Evolutionary conservation across 1,140 invertebrate genomes (phyloP), one percentile per base, ranked within the genome.

Genomic region (Cryptotermes secundus): DNA sequence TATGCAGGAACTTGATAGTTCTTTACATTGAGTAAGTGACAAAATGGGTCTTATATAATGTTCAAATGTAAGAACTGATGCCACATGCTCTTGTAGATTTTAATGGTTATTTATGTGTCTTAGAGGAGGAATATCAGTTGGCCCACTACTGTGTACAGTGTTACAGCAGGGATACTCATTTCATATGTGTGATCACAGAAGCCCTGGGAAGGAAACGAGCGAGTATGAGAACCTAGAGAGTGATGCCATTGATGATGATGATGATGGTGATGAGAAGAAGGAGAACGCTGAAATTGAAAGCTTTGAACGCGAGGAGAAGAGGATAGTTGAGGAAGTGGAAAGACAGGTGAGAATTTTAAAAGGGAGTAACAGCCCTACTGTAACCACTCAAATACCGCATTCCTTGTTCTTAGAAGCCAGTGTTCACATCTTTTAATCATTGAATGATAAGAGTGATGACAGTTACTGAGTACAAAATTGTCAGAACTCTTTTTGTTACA

Each of bases 201-300:
- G 45, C 35, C 24, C 35, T n/a, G 49, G 38, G 36, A 81, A 81
- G 45, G 81, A 89, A 84, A 87, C 87, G 53, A 88, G 87, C 35
- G 88, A 89, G 79, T 89, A 88, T 85, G 88, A 89, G 83, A 88
- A 88, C 84, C 83, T 88, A 31, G 88, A 88, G 59, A 87, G 87
- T 22, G 87, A 88, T 35, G 86, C 87, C 26, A 86, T 86, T 31
- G 45, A 53, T 31, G 81, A 80, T 38, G 65, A 79, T 19, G 87
- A 87, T n/a, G 87, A 87, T 26, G 86, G 84, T n/a, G 87, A 87
- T 24, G 86, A 80, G 79, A 86, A 88, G 81, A 87, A 86, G 83
- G 88, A 89, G 81, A 86, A 87, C n/a, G 86, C 88, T 35, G 88
- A 88, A 84, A 87, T 82, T 81, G 87, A 80, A 86, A 87, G 85